Conservation (phyloP, 2,113 vertebrate species). For the Catharus fuscescens region DNA sequence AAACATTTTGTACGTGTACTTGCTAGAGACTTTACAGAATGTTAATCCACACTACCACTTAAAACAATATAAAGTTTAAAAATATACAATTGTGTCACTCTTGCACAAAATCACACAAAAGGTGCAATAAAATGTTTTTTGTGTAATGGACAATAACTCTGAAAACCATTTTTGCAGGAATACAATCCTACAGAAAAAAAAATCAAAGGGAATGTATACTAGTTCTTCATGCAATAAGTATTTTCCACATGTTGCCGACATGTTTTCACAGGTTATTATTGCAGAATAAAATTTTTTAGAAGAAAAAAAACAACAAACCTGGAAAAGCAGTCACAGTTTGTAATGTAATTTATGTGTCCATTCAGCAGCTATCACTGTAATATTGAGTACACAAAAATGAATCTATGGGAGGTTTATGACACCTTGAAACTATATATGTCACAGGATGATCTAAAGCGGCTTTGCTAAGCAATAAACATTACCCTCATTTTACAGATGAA, state of each 20-base stretch:
- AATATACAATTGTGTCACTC: neutral
- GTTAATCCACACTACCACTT: neutral
- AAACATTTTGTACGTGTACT: neutral
- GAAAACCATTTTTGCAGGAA: neutral
- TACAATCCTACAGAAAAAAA: neutral
- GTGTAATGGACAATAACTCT: neutral
- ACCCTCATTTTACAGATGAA: constrained; percentile 22
- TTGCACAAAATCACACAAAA: neutral
- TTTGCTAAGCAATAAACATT: constrained; percentile 34
- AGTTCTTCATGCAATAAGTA: neutral
- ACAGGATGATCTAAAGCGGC: constrained; percentile 44
- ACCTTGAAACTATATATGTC: constrained; percentile 16
- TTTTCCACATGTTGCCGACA: neutral
- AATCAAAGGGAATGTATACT: neutral
- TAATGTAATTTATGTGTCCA: constrained; percentile 34
- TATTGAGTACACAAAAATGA: constrained; percentile 40
- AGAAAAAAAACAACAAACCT: neutral
- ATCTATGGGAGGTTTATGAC: constrained; percentile 33
- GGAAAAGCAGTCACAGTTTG: neutral
- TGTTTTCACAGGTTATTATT: neutral
- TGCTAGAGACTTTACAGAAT: neutral
- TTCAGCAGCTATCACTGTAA: constrained; percentile 39
- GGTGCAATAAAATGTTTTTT: neutral
- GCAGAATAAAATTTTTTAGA: neutral
- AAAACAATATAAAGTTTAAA: neutral